phyloP scores from a whole-genome alignment of 2,113 vertebrate species.

The Lanius ludovicianus region DNA sequence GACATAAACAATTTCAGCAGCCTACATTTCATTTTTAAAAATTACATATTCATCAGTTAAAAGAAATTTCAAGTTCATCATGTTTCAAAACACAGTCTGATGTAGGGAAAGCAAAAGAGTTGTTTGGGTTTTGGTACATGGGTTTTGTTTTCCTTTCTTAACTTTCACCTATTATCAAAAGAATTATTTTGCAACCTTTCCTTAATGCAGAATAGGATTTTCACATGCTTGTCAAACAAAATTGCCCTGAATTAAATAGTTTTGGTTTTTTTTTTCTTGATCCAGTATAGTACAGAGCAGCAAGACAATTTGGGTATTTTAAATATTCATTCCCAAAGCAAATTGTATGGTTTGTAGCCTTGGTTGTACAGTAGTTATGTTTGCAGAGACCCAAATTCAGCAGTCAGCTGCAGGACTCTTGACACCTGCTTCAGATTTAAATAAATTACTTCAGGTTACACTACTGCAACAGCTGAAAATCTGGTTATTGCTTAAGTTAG shows the following conservation, averaged over 20 bases:
- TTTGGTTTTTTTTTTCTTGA: neutral
- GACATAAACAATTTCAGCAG: neutral
- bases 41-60: neutral
- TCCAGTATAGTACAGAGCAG: neutral
- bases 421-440: neutral
- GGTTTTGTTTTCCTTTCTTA: neutral
- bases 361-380: neutral
- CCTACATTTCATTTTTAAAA: neutral
- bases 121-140: neutral
- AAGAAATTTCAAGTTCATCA: neutral
- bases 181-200: neutral
- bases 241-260: neutral
- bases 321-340: neutral
- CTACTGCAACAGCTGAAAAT: neutral
- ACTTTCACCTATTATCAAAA: neutral
- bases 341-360: neutral
- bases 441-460: neutral
- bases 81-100: neutral
- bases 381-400: neutral
- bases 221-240: neutral
- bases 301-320: neutral
- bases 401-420: neutral
- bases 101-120: neutral
- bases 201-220: neutral
- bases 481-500: neutral